phyloP scores from a whole-genome alignment of 92 coral and sea anemone species.

The Anthopleura xanthogrammica region DNA sequence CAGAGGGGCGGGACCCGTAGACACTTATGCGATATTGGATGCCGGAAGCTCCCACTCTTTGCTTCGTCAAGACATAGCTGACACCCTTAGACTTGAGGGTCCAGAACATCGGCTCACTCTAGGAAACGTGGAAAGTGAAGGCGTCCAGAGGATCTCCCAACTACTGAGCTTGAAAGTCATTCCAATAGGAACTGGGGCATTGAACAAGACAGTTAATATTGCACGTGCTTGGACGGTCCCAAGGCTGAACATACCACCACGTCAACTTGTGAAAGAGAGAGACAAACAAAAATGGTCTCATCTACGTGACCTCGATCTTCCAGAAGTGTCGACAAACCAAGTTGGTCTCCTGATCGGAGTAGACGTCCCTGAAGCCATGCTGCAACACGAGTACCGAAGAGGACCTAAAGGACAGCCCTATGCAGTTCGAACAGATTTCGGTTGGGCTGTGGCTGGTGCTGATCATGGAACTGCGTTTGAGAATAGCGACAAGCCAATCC shows the following conservation, averaged over 20 bases:
- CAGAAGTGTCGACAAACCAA: conserved; percentile 47
- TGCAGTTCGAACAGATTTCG: conserved; percentile 64
- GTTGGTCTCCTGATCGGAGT: conserved; percentile 61
- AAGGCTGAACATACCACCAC: conserved; percentile 51
- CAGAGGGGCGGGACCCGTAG: too few species aligned
- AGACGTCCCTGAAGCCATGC: conserved; percentile 53
- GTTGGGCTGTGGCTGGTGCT: conserved; percentile 62
- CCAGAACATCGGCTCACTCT: too few species aligned
- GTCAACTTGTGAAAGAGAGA: conserved; percentile 44
- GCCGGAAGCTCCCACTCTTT: too few species aligned
- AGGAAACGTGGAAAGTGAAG: too few species aligned
- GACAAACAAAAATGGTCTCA: conserved; percentile 48
- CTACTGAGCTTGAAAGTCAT: conserved; percentile 39
- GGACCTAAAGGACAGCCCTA: conserved; percentile 62
- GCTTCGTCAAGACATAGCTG: too few species aligned
- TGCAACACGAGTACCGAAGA: conserved; percentile 47
- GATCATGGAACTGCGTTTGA: conserved; percentile 29
- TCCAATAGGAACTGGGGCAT: conserved; percentile 50
- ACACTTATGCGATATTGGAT: too few species aligned
- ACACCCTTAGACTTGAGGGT: too few species aligned
- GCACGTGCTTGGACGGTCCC: conserved; percentile 61
- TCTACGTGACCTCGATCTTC: conserved; percentile 54
- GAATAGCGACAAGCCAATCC: conserved; percentile 4
- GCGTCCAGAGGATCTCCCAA: conserved; percentile 34
- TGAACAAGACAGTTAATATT: conserved; percentile 32